Evolutionary conservation across 2,888 invertebrate genomes (phyloP), one percentile per base, ranked within the genome.

Genomic region (Drosophila siamana): DNA sequence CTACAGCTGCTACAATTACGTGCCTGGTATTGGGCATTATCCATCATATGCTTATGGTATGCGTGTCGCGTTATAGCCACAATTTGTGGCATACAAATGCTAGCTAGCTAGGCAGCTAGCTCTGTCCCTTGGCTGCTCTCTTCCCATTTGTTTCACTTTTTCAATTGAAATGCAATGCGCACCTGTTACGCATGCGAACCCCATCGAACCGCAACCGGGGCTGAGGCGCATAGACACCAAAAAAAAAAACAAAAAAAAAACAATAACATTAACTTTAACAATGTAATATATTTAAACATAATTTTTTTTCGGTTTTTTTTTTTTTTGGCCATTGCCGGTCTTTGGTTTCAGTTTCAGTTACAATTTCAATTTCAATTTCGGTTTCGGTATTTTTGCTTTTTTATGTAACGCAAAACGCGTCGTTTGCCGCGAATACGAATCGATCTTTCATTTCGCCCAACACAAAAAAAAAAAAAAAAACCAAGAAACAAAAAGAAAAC

Each of bases 131-230:
- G 5, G 44, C 16, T n/a, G 16, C 54, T 62, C 41, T 74, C 46
- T 51, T 48, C 57, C 50, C 66, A 74, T 56, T 62, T 74, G 67
- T 68, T 74, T 67, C 74, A 67, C 71, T 74, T 71, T 70, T 74
- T 70, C 66, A 84, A 86, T 84, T 84, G 81, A 86, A 84, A 84
- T 84, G 84, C 84, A 84, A 52, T 19, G 9, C 16, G 68, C 84
- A 84, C 84, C 84, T 83, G 81, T 84, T 85, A 82, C 80, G 82
- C 80, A 76, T 68, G 61, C 40, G 41, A 64, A 24, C 40, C 41
- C 41, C 33, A 54, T 24, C 62, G 47, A 55, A 54, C 60, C 69
- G 69, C 55, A 65, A 38, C 59, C n/a, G 46, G 46, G 46, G 38
- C 50, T 43, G 44, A 56, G 59, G 59, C 46, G 56, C 62, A 67